Base-by-base conservation (phyloP, 2,888 invertebrate species). In the Thyatira batis region DNA sequence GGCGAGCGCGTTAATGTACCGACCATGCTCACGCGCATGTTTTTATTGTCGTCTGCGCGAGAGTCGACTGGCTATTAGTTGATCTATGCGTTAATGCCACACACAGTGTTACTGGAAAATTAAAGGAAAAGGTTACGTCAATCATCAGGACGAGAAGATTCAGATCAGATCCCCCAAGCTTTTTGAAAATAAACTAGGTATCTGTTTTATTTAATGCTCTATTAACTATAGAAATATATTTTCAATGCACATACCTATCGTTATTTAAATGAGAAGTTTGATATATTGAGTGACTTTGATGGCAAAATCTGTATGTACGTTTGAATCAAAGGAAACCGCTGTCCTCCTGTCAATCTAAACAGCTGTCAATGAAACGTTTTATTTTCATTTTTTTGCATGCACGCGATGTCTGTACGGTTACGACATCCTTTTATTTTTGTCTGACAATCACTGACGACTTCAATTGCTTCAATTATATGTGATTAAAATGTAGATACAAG, bases 1-100 rank as follows among this genome's bases (percentile, higher is more conserved):
- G 90, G 87, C 85, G 87, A 81, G 89, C 88, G 85, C 90, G 91
- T 80, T 92, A 92, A 90, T 92, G 87, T 89, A 87, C 71, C 86
- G 76, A 73, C 82, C 68, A 72, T 82, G 79, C 78, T 78, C 70
- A 72, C 69, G 80, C 80, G 82, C 81, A 78, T 86, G 82, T 85
- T 87, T 87, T 88, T 82, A 77, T 85, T 85, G 84, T 82, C 71
- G 68, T 76, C 77, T 74, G 80, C 70, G 70, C 75, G 69, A 75
- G 76, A 75, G 72, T 70, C 69, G 71, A 64, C 69, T 74, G 72
- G 77, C 82, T 82, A 84, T 84, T 84, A 85, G 76, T 74, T 80
- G 75, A 76, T 71, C 69, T 76, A 80, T 78, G 64, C 59, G 52
- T 61, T 65, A 60, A 67, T 73, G 71, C 84, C 85, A 84, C 87